Conservation (phyloP, 2,888 invertebrate genomes). For the Morpho helenor region DNA sequence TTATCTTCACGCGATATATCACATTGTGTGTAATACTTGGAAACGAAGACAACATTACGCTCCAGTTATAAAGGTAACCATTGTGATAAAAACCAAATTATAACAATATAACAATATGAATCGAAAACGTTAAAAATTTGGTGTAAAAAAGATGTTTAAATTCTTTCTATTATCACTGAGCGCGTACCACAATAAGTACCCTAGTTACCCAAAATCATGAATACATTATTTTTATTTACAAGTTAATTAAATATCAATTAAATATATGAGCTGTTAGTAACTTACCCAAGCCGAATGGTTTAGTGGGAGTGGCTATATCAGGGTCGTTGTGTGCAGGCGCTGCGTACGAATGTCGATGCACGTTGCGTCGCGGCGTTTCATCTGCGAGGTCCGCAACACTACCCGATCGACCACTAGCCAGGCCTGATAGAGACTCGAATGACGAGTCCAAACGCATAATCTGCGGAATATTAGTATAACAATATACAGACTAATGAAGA, state of each 20-base stretch:
- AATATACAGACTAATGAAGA: not conserved
- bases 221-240: too few species aligned
- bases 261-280: slow-evolving; percentile 22
- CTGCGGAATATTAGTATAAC: slow-evolving; percentile 57
- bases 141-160: too few species aligned
- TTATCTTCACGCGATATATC: too few species aligned
- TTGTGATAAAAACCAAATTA: too few species aligned
- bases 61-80: too few species aligned
- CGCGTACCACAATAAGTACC: too few species aligned
- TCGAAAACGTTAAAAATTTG: too few species aligned
- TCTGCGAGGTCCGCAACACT: slow-evolving; percentile 91
- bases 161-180: too few species aligned
- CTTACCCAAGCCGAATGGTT: slow-evolving; percentile 92
- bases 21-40: too few species aligned
- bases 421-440: slow-evolving; percentile 86
- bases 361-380: slow-evolving; percentile 70
- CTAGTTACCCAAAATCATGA: too few species aligned
- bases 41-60: too few species aligned
- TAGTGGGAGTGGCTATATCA: slow-evolving; percentile 81
- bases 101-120: too few species aligned
- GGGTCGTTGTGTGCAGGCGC: slow-evolving; percentile 72
- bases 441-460: slow-evolving; percentile 90
- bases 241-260: not conserved
- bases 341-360: slow-evolving; percentile 79
- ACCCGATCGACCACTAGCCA: slow-evolving; percentile 85